These are phyloP conservation scores for Ammodramus savannarum DNA, from an alignment of 2,113 vertebrate species.

Conservation along the genomic window DNA sequence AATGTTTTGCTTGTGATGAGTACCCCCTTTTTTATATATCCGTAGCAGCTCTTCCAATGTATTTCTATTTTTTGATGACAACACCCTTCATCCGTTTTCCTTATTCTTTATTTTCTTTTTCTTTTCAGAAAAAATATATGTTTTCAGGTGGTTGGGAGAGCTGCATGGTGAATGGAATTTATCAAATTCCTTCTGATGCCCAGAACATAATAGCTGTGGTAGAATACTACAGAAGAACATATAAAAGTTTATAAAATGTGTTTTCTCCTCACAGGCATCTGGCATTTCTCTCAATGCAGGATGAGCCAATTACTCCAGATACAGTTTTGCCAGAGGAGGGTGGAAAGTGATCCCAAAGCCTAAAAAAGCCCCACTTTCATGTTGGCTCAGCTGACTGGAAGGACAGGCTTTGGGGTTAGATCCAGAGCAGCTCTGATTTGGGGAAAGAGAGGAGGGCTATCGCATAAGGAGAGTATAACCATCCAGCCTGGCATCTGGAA, in stretches of 20 bases:
- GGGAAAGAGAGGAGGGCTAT: background rate
- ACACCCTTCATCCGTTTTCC: background rate
- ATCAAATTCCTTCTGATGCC: background rate
- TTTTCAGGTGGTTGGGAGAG: background rate
- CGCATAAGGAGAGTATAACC: background rate
- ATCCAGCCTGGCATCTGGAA: background rate
- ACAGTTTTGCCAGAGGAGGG: background rate
- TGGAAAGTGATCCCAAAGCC: background rate
- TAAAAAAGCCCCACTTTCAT: fast-evolving
- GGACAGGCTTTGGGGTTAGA: background rate
- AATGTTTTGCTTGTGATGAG: background rate
- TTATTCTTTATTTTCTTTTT: background rate
- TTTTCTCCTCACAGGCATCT: conserved; percentile 24
- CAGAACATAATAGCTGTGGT: background rate
- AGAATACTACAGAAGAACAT: background rate
- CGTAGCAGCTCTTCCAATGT: background rate
- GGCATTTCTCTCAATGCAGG: conserved; percentile 31
- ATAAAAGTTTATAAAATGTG: background rate
- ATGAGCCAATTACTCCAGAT: background rate
- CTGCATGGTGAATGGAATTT: background rate
- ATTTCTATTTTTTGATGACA: background rate
- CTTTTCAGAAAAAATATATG: background rate
- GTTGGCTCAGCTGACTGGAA: background rate
- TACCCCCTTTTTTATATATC: background rate
- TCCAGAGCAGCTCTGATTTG: background rate